Percentiles rank a stretch among this genome's conserved stretches.
phyloP scores from a whole-genome alignment of 2,888 invertebrate species.

The Acanthosepion pharaonis region DNA sequence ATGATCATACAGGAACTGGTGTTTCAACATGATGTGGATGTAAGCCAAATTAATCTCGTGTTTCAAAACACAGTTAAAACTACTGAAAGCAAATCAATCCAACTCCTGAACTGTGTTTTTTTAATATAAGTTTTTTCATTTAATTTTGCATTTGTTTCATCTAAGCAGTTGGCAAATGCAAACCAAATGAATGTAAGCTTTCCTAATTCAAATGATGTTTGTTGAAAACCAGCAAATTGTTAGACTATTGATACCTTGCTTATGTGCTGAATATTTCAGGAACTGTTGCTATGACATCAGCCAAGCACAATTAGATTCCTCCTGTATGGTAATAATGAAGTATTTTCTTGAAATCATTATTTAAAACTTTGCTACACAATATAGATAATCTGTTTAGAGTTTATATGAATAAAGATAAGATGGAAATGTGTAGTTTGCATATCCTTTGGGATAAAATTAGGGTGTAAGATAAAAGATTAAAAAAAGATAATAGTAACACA shows the following conservation, averaged over 20 bases:
- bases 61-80: too few species aligned
- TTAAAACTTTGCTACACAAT: neutral
- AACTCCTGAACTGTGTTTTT: neutral
- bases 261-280: neutral
- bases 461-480: too few species aligned
- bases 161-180: neutral
- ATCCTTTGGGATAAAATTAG: neutral
- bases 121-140: neutral
- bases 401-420: neutral
- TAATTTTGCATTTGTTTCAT: neutral
- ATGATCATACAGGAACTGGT: too few species aligned
- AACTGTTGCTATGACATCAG: slow-evolving; percentile 21
- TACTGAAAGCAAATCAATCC: too few species aligned
- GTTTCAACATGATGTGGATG: too few species aligned
- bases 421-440: neutral
- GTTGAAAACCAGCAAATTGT: neutral
- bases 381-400: neutral
- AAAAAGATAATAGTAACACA: too few species aligned
- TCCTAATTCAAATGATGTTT: neutral
- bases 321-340: neutral
- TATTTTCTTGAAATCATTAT: neutral
- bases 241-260: neutral
- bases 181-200: neutral
- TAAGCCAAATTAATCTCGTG: too few species aligned
- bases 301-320: neutral